These are phyloP conservation scores for Protosalanx chinensis DNA, from an alignment of 2,797 vertebrate species.

Conservation along the genomic window DNA sequence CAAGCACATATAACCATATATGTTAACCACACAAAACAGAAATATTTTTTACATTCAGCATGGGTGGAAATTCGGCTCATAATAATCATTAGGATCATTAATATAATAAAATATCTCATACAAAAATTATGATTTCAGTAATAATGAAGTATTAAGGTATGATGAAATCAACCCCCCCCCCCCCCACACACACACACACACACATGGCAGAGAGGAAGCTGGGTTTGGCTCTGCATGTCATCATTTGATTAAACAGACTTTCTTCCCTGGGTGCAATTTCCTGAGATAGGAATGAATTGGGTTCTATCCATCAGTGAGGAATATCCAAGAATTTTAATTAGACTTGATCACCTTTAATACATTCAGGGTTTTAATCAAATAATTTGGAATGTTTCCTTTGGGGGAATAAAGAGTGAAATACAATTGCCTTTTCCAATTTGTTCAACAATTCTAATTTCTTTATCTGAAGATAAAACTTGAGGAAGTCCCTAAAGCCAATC, in stretches of 20 bases:
- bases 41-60: conserved; percentile 22
- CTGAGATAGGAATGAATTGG: neutral
- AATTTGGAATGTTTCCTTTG: neutral
- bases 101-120: no score
- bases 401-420: neutral
- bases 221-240: conserved; percentile 21
- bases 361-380: conserved; percentile 8
- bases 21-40: conserved; percentile 25
- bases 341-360: conserved; percentile 2
- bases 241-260: conserved; percentile 8
- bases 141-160: conserved; percentile 27
- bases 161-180: neutral
- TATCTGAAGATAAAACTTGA: conserved; percentile 11
- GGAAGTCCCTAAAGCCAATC: conserved; percentile 20
- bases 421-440: conserved; percentile 6
- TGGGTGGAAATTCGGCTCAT: no score
- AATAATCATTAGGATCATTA: no score
- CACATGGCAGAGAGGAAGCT: conserved; percentile 25
- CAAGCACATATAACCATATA: conserved; percentile 31
- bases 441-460: neutral
- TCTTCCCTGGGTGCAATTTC: conserved; percentile 16
- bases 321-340: neutral
- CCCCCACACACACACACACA: no score
- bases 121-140: conserved; percentile 18
- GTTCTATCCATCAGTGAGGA: conserved; percentile 1